Evolutionary conservation across 2,888 invertebrate species (phyloP), one percentile per base, ranked within the genome.

Genomic region (Smittia sp.): DNA sequence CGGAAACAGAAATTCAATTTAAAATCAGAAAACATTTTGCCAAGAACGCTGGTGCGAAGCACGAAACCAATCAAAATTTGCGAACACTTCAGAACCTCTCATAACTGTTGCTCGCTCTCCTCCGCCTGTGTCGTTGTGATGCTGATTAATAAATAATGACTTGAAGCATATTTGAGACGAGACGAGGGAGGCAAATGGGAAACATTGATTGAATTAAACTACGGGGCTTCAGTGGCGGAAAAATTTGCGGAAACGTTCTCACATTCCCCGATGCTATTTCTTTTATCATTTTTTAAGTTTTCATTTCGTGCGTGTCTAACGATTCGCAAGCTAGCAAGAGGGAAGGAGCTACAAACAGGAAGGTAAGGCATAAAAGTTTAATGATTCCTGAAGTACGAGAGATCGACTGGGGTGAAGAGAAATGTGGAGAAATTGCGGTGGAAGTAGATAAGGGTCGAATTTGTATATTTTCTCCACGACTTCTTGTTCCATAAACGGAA

Each of bases 171-270:
- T n/a, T n/a, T n/a, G n/a, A n/a, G n/a, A n/a, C n/a, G n/a, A n/a
- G n/a, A n/a, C n/a, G n/a, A n/a, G n/a, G n/a, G n/a, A 22, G 7
- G 63, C 25, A 27, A 63, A 18, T 13, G 11, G 63, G 22, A 62
- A 63, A 63, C 27, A 63, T 63, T 63, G 63, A 63, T 63, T 63
- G 63, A 63, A 63, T 63, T 63, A 63, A 63, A 63, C 22, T 18
- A 25, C 11, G 20, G 25, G 25, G 11, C 13, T 63, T 25, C 63
- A 63, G n/a, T 13, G 25, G 25, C 9, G 27, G 13, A 27, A 63
- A 63, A 25, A 27, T 15, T n/a, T 24, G 63, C 22, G 27, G 63
- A 63, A 63, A 63, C 62, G 1, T 22, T 62, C 22, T 62, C 18
- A 18, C 62, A 22, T 62, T 22, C 22, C 15, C 15, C 15, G n/a